Evolutionary conservation across 2,113 vertebrate genomes (phyloP).

Genomic region (Malurus cyaneus): DNA sequence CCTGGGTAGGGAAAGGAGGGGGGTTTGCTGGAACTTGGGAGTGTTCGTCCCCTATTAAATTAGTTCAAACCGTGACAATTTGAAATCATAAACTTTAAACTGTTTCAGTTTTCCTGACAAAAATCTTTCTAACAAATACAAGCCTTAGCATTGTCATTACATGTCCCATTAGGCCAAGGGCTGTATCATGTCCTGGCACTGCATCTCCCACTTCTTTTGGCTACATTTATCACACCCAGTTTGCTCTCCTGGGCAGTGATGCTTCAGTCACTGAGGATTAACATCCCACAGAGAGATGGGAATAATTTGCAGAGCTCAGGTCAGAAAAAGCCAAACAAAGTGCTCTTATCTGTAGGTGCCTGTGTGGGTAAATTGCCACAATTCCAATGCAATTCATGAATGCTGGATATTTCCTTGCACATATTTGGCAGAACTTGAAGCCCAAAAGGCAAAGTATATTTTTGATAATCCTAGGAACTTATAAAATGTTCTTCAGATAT

Average conservation of each 20-base stretch:
- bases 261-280: neutral
- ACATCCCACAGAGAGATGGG: neutral
- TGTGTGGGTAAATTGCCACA: neutral
- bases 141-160: neutral
- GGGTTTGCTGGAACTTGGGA: too few relatives aligned
- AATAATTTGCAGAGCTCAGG: neutral
- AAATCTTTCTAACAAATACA: constrained; percentile 12
- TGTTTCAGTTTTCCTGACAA: constrained; percentile 40
- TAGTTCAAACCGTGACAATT: too few relatives aligned
- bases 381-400: neutral
- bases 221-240: neutral
- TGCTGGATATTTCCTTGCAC: neutral
- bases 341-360: neutral
- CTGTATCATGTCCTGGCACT: neutral
- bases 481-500: neutral
- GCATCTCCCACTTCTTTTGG: neutral
- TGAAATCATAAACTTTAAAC: constrained; percentile 38
- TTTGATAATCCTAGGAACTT: neutral
- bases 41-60: too few relatives aligned
- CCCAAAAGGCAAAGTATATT: neutral
- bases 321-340: neutral
- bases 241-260: neutral
- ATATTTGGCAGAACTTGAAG: neutral
- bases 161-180: neutral
- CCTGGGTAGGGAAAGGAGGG: too few relatives aligned